Evolutionary conservation across 1,140 invertebrate genomes (phyloP).

Genomic region (Spodoptera litura): DNA sequence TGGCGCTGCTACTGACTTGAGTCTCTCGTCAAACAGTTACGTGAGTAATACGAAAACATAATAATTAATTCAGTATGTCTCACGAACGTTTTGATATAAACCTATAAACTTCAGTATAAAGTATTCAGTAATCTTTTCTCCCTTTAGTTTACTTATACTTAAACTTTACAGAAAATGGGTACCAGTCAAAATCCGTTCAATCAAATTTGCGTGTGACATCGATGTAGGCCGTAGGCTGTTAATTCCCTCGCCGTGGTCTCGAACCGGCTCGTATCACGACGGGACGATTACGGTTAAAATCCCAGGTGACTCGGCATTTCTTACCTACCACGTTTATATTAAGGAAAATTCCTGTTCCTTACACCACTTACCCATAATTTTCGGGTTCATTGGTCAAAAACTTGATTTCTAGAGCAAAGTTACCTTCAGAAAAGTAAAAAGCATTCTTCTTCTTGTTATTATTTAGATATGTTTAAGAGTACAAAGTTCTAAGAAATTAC

Average conservation of each 20-base stretch:
- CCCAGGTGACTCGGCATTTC: conserved; percentile 1
- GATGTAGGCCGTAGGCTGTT: conserved; percentile 20
- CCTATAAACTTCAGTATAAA: background rate
- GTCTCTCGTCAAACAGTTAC: too few relatives aligned
- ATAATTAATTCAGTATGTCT: too few relatives aligned
- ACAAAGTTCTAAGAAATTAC: too few relatives aligned
- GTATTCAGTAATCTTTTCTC: background rate
- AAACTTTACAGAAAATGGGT: background rate
- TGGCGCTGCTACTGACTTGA: too few relatives aligned
- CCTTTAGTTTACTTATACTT: background rate
- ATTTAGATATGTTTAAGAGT: too few relatives aligned
- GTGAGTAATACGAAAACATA: too few relatives aligned
- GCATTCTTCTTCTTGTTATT: too few relatives aligned
- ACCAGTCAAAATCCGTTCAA: conserved; percentile 7
- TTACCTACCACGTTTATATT: conserved; percentile 16
- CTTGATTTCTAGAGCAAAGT: background rate
- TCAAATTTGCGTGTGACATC: background rate
- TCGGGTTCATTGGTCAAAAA: background rate
- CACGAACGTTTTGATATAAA: too few relatives aligned
- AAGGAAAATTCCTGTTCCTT: background rate
- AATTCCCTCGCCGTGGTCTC: conserved; percentile 4
- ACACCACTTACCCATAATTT: background rate
- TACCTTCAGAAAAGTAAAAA: too few relatives aligned
- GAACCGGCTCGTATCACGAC: background rate
- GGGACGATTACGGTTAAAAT: background rate